These are phyloP conservation scores for Mechanitis messenoides DNA, from an alignment of 2,888 invertebrate genomes.

Conservation along the genomic window DNA sequence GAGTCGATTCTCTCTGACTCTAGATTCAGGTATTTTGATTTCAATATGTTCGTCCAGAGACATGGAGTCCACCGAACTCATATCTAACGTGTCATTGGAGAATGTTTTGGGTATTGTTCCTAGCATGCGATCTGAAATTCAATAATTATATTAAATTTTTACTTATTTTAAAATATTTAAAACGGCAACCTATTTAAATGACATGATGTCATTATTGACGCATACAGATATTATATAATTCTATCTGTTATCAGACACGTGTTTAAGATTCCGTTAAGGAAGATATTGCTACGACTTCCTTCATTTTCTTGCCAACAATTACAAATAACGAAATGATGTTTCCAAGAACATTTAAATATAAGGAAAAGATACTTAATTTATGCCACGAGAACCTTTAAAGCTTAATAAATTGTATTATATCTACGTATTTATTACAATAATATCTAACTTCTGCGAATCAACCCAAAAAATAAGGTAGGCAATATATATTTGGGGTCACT, in stretches of 20 bases:
- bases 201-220: too few relatives aligned
- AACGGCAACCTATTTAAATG: too few relatives aligned
- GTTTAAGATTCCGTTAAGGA: not conserved
- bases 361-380: not conserved
- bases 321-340: not conserved
- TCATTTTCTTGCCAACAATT: not conserved
- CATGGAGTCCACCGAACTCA: conserved; percentile 79
- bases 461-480: too few relatives aligned
- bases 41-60: conserved; percentile 78
- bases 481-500: too few relatives aligned
- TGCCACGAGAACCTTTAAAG: not conserved
- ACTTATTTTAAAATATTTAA: too few relatives aligned
- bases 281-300: not conserved
- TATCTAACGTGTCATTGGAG: conserved; percentile 78
- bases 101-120: conserved; percentile 72
- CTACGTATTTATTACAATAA: not conserved
- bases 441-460: not conserved
- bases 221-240: not conserved
- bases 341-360: conserved; percentile 13
- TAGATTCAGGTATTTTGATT: conserved; percentile 74
- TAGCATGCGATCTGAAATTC: conserved; percentile 61
- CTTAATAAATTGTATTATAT: too few relatives aligned
- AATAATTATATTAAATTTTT: not conserved
- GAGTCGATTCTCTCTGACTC: conserved; percentile 67
- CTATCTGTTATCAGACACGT: not conserved